Conservation (phyloP, 2,888 invertebrate genomes). For the Microctonus aethiopoides region DNA sequence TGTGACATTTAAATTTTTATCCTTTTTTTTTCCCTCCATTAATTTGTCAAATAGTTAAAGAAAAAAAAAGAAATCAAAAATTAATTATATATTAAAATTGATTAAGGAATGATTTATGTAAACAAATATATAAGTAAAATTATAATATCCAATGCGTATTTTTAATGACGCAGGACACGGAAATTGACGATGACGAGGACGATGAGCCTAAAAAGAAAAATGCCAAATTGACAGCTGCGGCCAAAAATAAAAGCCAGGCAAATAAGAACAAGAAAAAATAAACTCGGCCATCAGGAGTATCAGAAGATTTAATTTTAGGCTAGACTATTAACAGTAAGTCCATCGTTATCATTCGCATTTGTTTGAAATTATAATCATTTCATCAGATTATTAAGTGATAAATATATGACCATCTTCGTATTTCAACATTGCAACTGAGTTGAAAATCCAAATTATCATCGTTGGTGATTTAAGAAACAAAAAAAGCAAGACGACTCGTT, state of each 20-base stretch:
- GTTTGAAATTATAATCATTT: slow-evolving; percentile 57
- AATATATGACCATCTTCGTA: slow-evolving; percentile 21
- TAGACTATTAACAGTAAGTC: slow-evolving; percentile 63
- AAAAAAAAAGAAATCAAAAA: slow-evolving; percentile 1
- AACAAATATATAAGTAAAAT: slow-evolving; percentile 21
- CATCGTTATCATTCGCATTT: slow-evolving; percentile 62
- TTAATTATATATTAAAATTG: neutral
- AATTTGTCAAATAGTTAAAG: no score
- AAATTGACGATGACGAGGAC: slow-evolving; percentile 81
- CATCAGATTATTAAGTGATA: slow-evolving; percentile 43
- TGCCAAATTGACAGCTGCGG: slow-evolving; percentile 76
- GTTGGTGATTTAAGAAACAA: slow-evolving; percentile 18
- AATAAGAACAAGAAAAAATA: slow-evolving; percentile 67
- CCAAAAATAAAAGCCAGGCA: slow-evolving; percentile 76
- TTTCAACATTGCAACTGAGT: slow-evolving; percentile 33
- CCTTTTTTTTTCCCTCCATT: neutral
- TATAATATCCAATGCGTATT: slow-evolving; percentile 42
- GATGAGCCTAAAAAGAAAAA: slow-evolving; percentile 85
- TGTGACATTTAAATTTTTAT: slow-evolving; percentile 11
- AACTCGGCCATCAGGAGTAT: slow-evolving; percentile 39
- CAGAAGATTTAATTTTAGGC: slow-evolving; percentile 56
- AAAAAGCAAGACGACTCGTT: neutral
- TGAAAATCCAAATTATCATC: slow-evolving; percentile 27
- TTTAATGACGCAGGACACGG: slow-evolving; percentile 69
- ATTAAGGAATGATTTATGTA: slow-evolving; percentile 5